These are phyloP conservation scores for Scyliorhinus canicula DNA, from an alignment of 2,797 vertebrate genomes.

Conservation along the genomic window DNA sequence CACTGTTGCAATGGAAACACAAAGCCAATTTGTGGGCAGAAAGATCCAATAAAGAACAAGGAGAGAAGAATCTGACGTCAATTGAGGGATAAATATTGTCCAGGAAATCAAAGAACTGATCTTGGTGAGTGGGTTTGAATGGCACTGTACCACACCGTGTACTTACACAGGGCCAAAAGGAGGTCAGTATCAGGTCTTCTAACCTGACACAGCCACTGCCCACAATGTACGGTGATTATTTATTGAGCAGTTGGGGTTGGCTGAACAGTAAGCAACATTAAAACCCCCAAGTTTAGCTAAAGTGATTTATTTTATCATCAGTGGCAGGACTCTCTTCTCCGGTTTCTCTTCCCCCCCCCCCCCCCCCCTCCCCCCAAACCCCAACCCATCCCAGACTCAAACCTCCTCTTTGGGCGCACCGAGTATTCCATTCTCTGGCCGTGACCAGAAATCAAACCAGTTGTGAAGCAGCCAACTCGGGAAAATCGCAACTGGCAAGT, in stretches of 20 bases:
- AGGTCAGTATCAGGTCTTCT: not conserved
- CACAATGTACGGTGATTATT: not conserved
- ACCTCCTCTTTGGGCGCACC: not conserved
- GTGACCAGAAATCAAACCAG: not conserved
- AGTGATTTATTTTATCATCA: not conserved
- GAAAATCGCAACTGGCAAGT: not conserved
- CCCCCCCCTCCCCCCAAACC: too few relatives aligned
- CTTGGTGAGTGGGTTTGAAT: not conserved
- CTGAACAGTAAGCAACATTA: not conserved
- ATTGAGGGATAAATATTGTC: not conserved
- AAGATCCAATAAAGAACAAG: not conserved
- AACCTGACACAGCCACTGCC: not conserved
- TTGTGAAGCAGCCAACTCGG: not conserved
- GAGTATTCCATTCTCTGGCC: not conserved
- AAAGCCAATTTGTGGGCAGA: not conserved
- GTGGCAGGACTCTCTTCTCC: not conserved
- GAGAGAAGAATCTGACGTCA: not conserved
- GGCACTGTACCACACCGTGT: not conserved
- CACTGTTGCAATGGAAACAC: not conserved
- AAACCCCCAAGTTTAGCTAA: not conserved
- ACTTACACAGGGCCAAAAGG: not conserved
- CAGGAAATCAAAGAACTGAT: not conserved
- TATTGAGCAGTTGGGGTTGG: not conserved
- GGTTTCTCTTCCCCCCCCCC: too few relatives aligned
- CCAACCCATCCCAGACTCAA: too few relatives aligned